Conservation (phyloP, 2,113 vertebrate species). For the Pagrus major region DNA sequence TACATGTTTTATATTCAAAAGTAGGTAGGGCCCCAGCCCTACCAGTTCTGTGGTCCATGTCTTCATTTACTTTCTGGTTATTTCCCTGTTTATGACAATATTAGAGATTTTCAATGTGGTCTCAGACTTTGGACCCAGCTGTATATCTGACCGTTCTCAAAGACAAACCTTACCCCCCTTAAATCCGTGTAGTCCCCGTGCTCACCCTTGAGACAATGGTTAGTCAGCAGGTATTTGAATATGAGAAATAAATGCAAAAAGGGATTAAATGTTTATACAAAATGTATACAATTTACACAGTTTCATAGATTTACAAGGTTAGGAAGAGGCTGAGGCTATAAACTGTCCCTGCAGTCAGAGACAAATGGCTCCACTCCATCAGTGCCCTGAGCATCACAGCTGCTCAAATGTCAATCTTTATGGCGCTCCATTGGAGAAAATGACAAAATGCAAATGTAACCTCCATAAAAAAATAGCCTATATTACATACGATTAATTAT, state of each 20-base stretch:
- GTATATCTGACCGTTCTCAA: too few relatives aligned
- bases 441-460: conserved; percentile 72
- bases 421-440: conserved; percentile 50
- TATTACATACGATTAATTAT: conserved; percentile 58
- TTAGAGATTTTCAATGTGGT: too few relatives aligned
- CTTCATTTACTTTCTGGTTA: too few relatives aligned
- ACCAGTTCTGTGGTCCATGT: too few relatives aligned
- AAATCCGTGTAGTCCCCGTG: neutral
- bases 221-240: neutral
- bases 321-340: neutral
- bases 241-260: neutral
- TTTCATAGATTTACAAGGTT: neutral
- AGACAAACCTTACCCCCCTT: neutral
- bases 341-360: conserved; percentile 35
- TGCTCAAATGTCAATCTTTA: conserved; percentile 73
- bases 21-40: too few relatives aligned
- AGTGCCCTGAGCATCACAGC: conserved; percentile 51
- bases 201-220: neutral
- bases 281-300: neutral
- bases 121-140: too few relatives aligned
- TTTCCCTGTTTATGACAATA: too few relatives aligned
- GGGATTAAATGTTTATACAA: neutral
- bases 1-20: too few relatives aligned
- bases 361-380: conserved; percentile 68
- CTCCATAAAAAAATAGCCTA: conserved; percentile 46